Evolutionary conservation across 2,113 vertebrate genomes (phyloP), one percentile per base, ranked within the genome.

Genomic region (Eidolon helvum): DNA sequence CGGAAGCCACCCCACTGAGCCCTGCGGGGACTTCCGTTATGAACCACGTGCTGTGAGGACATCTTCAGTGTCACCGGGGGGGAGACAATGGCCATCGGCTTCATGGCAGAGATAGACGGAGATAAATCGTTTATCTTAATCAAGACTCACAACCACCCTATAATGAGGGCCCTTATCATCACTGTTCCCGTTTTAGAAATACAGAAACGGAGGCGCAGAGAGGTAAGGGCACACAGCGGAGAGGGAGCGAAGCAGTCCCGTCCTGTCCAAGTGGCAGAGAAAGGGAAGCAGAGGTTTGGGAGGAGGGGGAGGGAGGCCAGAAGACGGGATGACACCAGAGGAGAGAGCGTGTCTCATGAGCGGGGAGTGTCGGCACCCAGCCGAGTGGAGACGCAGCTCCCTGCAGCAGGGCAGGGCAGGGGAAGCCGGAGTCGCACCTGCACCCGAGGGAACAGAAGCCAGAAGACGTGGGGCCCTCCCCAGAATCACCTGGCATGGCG

Each of bases 1-100:
- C 30, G 19, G 33, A 68, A 45, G 72, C 28, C 38, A 82, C 65
- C 14, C n/a, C 9, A 16, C 16, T 38, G 33, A 63, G 30, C 30
- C 50, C 45, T 21, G 50, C 5, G 15, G 15, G 50, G 50, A 50
- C 15, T 50, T 50, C 15, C 4, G 15, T 50, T 16, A 28, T 24
- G 48, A 35, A 16, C 30, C 8, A 3, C 9, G 5, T 2, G 7
- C 30, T 0, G 7, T 6, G 4, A 12, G 57, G 2, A 50, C 33
- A 3, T 26, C 57, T 61, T 35, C 28, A 15, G 30, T 18, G 66
- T 15, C 75, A 21, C 18, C 10, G 30, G 71, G 24, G 71, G 24
- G 4, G 35, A 77, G 14, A 30, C 48, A 24, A 65, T 35, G 50
- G 78, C n/a, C 35, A 7, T 38, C 38, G 1, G 53, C 7, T 5